These are phyloP conservation scores for Phalacrocorax carbo DNA, from an alignment of 2,113 vertebrate species.

Conservation along the genomic window DNA sequence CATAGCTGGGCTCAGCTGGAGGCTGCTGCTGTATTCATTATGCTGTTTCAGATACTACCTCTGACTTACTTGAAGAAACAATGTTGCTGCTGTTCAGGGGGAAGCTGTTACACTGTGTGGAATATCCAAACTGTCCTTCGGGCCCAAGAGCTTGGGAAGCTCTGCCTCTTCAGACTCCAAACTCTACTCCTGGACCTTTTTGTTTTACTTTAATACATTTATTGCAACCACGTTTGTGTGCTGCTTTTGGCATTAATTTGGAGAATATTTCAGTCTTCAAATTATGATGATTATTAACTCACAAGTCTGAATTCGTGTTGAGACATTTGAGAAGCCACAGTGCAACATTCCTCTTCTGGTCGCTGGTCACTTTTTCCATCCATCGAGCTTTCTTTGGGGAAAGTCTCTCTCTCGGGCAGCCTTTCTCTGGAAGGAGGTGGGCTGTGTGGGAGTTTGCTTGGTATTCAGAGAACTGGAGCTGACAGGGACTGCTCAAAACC, in stretches of 20 bases:
- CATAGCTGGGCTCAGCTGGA: not conserved
- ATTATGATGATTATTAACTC: not conserved
- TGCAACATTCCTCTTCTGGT: not conserved
- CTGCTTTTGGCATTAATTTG: not conserved
- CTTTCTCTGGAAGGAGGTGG: not conserved
- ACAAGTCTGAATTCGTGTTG: not conserved
- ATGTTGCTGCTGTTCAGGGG: not conserved
- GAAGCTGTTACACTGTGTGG: not conserved
- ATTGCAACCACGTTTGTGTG: not conserved
- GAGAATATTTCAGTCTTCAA: not conserved
- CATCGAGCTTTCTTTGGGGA: not conserved
- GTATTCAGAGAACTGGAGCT: not conserved
- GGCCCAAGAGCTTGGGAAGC: not conserved
- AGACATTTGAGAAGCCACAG: not conserved
- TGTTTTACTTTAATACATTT: not conserved
- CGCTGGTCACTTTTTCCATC: not conserved
- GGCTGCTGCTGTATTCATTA: not conserved
- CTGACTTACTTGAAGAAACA: not conserved
- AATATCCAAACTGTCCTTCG: not conserved
- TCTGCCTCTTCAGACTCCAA: not conserved
- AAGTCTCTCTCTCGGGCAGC: not conserved
- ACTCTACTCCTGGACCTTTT: not conserved
- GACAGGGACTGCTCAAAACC: not conserved
- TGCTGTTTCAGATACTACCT: slow-evolving; percentile 12
- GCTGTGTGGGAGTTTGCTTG: not conserved